Base-by-base conservation (phyloP, 2,888 invertebrate genomes). In the Lasioglossum oenotherae region DNA sequence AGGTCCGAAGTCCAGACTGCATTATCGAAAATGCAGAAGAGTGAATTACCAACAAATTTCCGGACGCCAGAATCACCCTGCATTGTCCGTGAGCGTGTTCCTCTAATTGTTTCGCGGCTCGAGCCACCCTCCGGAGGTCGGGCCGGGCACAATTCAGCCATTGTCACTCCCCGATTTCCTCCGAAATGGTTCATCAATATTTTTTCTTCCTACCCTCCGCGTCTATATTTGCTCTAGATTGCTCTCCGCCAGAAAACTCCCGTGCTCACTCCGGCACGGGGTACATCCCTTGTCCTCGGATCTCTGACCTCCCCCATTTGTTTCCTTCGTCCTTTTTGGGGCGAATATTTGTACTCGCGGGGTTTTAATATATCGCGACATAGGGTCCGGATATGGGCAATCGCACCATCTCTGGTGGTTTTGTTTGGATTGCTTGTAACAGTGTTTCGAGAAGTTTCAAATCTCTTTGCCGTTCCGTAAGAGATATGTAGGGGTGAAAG, bases 261-360 rank as follows among this genome's bases (percentile, higher is more conserved):
- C n/a, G 2, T n/a, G 67, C 57, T 23, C 31, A 38, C 64, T 31
- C 8, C n/a, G 60, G 31, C 46, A n/a, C 71, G 78, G 46, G 60
- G 23, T 75, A 74, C 82, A 64, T 77, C 87, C 74, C 23, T 74
- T 64, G 69, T 82, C 80, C 49, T n/a, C 23, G 74, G 14, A 74
- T 53, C 74, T 49, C 64, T 57, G 67, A 46, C 46, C 69, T 27
- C 72, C 72, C 44, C 73, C 46, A 46, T 60, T 84, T 31, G 14
- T 74, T 74, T 74, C 38, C 49, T 64, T 38, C 2, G n/a, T 72
- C 31, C 31, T 16, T 41, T 41, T 35, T 27, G 8, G 10, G 5
- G 27, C 35, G 44, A 41, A 57, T 75, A n/a, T 60, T 19, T 27
- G 12, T 31, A n/a, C 19, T 35, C 23, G 35, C 23, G 69, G 35